Base-by-base conservation (phyloP, 2,113 vertebrate genomes). In the Mesoclemmys tuberculata region DNA sequence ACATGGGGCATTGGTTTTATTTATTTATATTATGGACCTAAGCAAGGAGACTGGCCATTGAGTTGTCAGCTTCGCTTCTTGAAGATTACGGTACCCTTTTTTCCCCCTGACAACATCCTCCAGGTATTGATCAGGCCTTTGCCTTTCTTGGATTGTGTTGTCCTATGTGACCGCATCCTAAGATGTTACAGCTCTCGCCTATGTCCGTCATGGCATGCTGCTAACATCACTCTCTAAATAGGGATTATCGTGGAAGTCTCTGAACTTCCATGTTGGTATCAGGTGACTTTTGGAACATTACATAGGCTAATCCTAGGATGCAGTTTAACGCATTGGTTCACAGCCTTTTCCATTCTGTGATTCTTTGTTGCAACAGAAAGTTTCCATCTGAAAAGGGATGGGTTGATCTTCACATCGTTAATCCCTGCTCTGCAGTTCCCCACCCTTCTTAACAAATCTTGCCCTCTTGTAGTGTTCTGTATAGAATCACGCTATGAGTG, bases 361-460 rank as follows among this genome's bases (percentile, higher is more conserved):
- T 26, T 75, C 41, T 75, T 5, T 41, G 71, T 75, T 41, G 71
- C 38, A 12, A 44, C 41, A 75, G 18, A 75, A 75, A 75, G 71
- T 44, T 75, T 75, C 41, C 10, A 24, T 24, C 71, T 44, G 9
- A 22, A 44, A 74, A 75, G 71, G 41, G 71, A 26, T 27, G 24
- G 24, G 12, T 75, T 75, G 44, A 44, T 12, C 41, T 18, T 27
- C 41, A 14, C 5, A 24, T 44, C 7, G 24, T 26, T 38, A 26
- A 46, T 22, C 71, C 2, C 2, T 27, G 24, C 38, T 75, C 22
- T 46, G 6, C 41, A 26, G 48, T 26, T 95, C 85, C 85, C 90
- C 18, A 68, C 89, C 88, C 82, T 78, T 54, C 84, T 94, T 81
- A 54, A 86, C 95, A 94, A 94, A 93, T 93, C 91, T 82, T 93